Evolutionary conservation across 1,140 invertebrate species (phyloP), one percentile per base, ranked within the genome.

Genomic region (Drosophila ogumai): DNA sequence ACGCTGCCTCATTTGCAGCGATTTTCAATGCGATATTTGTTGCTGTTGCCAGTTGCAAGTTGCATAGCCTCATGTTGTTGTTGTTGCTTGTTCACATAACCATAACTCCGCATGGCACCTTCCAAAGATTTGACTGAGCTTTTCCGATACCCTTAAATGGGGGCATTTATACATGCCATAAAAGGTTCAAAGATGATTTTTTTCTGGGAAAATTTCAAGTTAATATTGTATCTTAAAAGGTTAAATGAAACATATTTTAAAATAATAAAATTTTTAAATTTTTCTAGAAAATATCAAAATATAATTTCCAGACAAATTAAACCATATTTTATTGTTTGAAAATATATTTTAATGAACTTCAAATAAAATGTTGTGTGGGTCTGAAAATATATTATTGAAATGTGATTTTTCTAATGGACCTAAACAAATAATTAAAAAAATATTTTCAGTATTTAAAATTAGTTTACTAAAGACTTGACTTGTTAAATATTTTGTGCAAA

Each of bases 21-120:
- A 86, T 86, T 86, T 78, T 64, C 64, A 69, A 75, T 76, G 54
- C 43, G 57, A 60, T 67, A 63, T 59, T 58, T 81, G 72, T 76
- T 74, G 72, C 63, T 52, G 69, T 44, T 71, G 60, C 19, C 54
- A 59, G 73, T 68, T 66, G 73, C 72, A 66, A 56, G 49, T 55
- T 72, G 68, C 68, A 54, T 40, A 12, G 63, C 40, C 44, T 38
- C 32, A 46, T 58, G 54, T 38, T 64, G 66, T 43, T 43, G 65
- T 64, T 68, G 65, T 65, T 52, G 74, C 63, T 67, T 76, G 74
- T 77, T 77, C 56, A 77, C 81, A 85, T 90, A 90, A 85, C 56
- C 84, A 88, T 88, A 88, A 88, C 77, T 88, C 69, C 75, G 63
- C 63, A 31, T 77, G 74, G 77, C 85, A 84, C 84, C 85, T 90